A percentile compares a stretch with the other conserved stretches of the same genome.
Evolutionary conservation across 2,888 invertebrate genomes (phyloP).

Genomic region (Drosophila acutilabella): DNA sequence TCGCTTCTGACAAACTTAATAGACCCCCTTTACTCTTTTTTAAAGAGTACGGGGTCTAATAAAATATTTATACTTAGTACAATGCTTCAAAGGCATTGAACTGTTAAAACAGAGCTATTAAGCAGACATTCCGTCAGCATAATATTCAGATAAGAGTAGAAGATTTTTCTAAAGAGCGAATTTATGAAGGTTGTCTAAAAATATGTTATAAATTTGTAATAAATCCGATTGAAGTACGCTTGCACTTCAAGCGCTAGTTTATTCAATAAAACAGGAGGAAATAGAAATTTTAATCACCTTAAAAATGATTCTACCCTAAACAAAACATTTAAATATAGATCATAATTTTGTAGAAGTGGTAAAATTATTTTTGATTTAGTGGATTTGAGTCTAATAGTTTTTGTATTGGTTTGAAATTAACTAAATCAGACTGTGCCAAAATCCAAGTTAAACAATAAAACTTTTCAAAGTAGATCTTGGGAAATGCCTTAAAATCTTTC

Average conservation of each 20-base stretch:
- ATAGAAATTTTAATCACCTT: too few species aligned
- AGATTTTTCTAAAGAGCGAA: neutral
- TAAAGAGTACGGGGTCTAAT: too few species aligned
- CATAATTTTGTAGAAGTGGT: too few species aligned
- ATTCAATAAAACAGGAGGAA: too few species aligned
- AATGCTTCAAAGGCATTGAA: constrained; percentile 6
- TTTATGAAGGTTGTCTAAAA: neutral
- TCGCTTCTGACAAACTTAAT: too few species aligned
- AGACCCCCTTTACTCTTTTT: too few species aligned
- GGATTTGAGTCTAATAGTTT: neutral
- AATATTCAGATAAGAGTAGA: neutral
- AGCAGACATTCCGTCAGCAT: neutral
- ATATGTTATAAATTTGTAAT: neutral
- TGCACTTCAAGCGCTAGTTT: too few species aligned
- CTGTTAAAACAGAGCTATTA: neutral
- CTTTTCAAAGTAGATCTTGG: neutral
- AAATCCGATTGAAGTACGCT: neutral
- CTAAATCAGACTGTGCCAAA: neutral
- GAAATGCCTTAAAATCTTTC: neutral
- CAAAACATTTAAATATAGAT: too few species aligned
- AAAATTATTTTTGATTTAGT: too few species aligned
- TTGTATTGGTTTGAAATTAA: neutral
- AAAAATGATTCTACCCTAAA: too few species aligned
- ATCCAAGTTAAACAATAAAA: neutral
- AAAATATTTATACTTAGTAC: constrained; percentile 24